A percentile compares a stretch with the other conserved stretches of the same genome.
Conservation (phyloP, 2,113 vertebrate genomes). For the Oncorhynchus clarkii region DNA sequence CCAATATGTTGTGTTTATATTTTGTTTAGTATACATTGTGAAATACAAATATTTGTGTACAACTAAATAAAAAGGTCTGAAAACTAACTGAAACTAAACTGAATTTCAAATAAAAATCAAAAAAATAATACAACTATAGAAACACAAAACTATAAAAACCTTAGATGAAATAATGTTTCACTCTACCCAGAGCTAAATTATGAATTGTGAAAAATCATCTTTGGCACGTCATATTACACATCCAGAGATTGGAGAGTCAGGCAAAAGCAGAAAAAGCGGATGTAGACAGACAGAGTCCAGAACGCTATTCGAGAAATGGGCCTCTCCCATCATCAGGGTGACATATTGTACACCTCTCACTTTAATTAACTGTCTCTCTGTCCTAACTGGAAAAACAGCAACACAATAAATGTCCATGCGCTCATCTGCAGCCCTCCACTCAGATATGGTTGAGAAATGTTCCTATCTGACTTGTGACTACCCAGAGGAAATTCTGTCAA, state of each 20-base stretch:
- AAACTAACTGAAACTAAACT: no score
- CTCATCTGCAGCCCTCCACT: constrained; percentile 48
- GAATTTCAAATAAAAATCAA: no score
- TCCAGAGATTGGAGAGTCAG: constrained; percentile 45
- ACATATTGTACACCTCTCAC: constrained; percentile 35
- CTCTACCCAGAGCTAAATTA: constrained; percentile 56
- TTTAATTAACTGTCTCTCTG: constrained; percentile 65
- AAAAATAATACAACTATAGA: no score
- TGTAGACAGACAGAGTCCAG: constrained; percentile 36
- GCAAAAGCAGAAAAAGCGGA: constrained; percentile 59
- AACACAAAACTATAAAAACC: no score
- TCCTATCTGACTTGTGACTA: constrained; percentile 48
- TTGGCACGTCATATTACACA: constrained; percentile 60
- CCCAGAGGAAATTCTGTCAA: constrained; percentile 61
- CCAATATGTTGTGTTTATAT: no score
- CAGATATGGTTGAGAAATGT: constrained; percentile 55
- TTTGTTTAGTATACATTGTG: no score
- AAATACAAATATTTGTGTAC: no score
- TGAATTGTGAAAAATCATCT: constrained; percentile 67
- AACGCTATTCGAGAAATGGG: constrained; percentile 47
- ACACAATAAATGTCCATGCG: constrained; percentile 60
- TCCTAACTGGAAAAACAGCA: constrained; percentile 60
- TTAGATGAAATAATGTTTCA: constrained; percentile 51
- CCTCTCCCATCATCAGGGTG: constrained; percentile 42
- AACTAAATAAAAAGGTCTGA: no score